A percentile compares a stretch with the other conserved stretches of the same genome.
phyloP scores from a whole-genome alignment of 2,113 vertebrate genomes.

The Acrocephalus arundinaceus region DNA sequence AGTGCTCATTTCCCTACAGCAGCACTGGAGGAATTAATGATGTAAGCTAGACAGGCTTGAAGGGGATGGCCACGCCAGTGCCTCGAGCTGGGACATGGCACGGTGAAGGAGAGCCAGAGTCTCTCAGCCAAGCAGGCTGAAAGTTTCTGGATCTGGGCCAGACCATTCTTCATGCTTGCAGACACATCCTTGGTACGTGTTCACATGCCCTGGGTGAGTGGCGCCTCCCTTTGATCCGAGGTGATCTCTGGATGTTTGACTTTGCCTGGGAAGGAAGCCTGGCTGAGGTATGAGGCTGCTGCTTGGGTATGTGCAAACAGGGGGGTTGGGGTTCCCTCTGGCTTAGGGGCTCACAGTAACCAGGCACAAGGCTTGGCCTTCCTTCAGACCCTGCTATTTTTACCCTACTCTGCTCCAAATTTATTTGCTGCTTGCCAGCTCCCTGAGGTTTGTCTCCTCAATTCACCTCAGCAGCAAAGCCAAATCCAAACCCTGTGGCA shows the following conservation, averaged over 20 bases:
- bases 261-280: not conserved
- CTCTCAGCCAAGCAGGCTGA: not conserved
- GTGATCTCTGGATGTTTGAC: not conserved
- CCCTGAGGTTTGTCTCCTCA: not conserved
- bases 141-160: not conserved
- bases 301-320: not conserved
- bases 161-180: not conserved
- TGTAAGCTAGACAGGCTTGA: not conserved
- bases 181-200: not conserved
- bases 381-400: not conserved
- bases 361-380: not conserved
- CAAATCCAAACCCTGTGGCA: not conserved
- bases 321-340: not conserved
- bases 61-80: fast-evolving
- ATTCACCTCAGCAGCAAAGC: not conserved
- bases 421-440: not conserved
- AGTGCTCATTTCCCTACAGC: fast-evolving
- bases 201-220: fast-evolving
- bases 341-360: not conserved
- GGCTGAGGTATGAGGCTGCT: not conserved
- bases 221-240: not conserved
- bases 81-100: not conserved
- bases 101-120: fast-evolving
- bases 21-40: not conserved
- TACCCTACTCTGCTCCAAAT: not conserved